Conservation (phyloP, 2,113 vertebrate species). For the Tragelaphus imberbis region DNA sequence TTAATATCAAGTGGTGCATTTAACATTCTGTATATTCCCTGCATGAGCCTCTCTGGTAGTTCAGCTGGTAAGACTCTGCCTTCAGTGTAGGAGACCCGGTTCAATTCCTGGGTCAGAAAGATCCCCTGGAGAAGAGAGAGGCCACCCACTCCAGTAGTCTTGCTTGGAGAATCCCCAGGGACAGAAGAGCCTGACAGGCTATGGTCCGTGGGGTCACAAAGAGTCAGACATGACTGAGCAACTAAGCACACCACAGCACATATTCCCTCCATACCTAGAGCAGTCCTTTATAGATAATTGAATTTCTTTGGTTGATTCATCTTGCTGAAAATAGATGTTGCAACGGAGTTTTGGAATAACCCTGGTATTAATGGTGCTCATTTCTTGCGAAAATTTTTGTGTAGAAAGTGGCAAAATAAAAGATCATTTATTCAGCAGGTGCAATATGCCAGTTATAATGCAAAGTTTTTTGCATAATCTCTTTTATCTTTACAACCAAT, state of each 20-base stretch:
- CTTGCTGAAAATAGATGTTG: background rate
- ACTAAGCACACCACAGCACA: background rate
- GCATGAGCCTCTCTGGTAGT: background rate
- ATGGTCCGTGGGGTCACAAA: background rate
- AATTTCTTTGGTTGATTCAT: background rate
- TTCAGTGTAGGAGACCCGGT: background rate
- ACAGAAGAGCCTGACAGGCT: background rate
- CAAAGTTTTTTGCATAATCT: background rate
- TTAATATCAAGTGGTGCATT: background rate
- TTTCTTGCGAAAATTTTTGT: background rate
- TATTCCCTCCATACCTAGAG: background rate
- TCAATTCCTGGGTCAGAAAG: background rate
- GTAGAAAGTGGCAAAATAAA: background rate
- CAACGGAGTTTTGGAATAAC: background rate
- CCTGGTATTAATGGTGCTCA: background rate
- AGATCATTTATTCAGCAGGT: background rate
- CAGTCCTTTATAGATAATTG: background rate
- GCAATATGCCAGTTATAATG: background rate
- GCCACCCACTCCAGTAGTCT: background rate
- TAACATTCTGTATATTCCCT: background rate
- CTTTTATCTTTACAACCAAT: background rate
- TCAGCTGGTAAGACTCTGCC: background rate
- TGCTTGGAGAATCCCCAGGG: background rate
- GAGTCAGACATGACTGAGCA: accelerated
- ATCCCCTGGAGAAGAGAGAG: background rate